phyloP scores from a whole-genome alignment of 2,888 invertebrate species.

The Drosophila eohydei region DNA sequence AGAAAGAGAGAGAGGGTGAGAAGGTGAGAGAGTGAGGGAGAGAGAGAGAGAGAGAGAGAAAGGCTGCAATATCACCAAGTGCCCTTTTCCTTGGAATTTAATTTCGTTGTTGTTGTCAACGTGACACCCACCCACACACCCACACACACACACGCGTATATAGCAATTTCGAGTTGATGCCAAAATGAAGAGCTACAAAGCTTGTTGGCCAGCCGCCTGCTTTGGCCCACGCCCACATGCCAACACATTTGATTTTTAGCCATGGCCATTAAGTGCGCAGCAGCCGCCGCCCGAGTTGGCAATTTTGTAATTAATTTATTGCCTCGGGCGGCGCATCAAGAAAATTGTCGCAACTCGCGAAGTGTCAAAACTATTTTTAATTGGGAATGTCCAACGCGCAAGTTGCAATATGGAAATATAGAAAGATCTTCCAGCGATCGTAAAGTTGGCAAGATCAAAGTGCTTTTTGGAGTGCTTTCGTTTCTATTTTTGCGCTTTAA shows the following conservation, averaged over 20 bases:
- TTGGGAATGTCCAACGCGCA: conserved; percentile 62
- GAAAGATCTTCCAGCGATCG: conserved; percentile 51
- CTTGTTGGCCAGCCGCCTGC: conserved; percentile 20
- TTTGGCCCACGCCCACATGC: conserved; percentile 50
- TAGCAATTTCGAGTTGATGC: conserved; percentile 16
- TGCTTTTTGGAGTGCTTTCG: conserved; percentile 63
- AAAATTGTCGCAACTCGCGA: conserved; percentile 70
- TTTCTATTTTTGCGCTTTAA: conserved; percentile 70
- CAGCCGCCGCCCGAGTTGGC: conserved; percentile 36
- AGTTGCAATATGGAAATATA: neutral
- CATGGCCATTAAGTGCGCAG: conserved; percentile 64
- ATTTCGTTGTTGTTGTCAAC: conserved; percentile 62
- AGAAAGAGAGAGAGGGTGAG: neutral
- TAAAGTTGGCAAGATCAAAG: conserved; percentile 62
- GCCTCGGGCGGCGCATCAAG: conserved; percentile 61
- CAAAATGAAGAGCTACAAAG: conserved; percentile 26
- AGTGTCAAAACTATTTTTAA: conserved; percentile 79
- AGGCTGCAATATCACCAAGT: conserved; percentile 52
- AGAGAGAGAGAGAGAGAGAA: conserved; percentile 23
- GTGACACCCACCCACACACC: conserved; percentile 45
- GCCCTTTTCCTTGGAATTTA: conserved; percentile 58
- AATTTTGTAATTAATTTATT: conserved; percentile 79
- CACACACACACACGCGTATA: neutral
- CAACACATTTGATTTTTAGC: conserved; percentile 60
- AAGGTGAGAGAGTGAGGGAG: neutral